Evolutionary conservation across 2,888 invertebrate species (phyloP).

Genomic region (Macaria liturata): DNA sequence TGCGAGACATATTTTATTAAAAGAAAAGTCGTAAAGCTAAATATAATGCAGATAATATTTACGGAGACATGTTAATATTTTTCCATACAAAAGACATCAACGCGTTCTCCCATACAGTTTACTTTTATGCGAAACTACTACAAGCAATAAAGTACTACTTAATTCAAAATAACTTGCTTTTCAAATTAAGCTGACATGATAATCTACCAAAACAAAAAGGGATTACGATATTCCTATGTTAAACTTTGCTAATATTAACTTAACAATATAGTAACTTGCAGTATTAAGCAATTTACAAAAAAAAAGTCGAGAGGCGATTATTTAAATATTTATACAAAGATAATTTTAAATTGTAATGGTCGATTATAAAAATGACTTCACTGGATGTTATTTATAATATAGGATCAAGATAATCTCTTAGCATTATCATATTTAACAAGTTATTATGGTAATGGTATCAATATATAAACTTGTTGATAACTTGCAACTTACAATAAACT

Average conservation of each 20-base stretch:
- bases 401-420: neutral
- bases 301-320: neutral
- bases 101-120: slow-evolving; percentile 13
- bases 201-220: neutral
- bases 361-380: slow-evolving; percentile 5
- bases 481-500: neutral
- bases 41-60: too few relatives aligned
- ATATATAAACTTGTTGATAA: neutral
- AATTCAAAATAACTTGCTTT: neutral
- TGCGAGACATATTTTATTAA: too few relatives aligned
- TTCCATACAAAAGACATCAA: slow-evolving; percentile 34
- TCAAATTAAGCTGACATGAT: neutral
- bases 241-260: neutral
- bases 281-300: neutral
- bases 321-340: neutral
- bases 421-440: slow-evolving; percentile 2
- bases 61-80: too few relatives aligned
- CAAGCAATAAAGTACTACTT: neutral
- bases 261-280: neutral
- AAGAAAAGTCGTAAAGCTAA: too few relatives aligned
- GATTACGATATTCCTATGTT: neutral
- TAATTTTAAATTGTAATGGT: slow-evolving; percentile 3
- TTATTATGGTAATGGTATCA: neutral
- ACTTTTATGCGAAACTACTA: neutral
- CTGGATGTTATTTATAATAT: neutral